Evolutionary conservation across 2,113 vertebrate genomes (phyloP), one percentile per base, ranked within the genome.

Genomic region (Sebastes fasciatus): DNA sequence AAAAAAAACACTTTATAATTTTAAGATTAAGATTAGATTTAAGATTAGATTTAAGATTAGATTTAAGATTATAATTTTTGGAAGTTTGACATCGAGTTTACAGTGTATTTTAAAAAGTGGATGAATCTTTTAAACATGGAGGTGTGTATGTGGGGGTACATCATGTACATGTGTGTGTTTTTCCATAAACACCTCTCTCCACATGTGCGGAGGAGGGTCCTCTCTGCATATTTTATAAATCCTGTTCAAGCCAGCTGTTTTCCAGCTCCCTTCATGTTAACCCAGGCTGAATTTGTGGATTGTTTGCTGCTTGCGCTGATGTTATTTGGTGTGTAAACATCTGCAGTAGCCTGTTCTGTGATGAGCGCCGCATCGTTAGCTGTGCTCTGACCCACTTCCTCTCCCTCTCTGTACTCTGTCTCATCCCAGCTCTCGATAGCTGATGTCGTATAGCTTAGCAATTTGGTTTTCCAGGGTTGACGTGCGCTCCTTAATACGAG

Each of bases 311-410:
- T 68, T 9, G 43, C 42, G 49, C 67, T 88, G 76, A 83, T 87
- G 82, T 85, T 89, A 66, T 82, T 67, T 80, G 43, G 54, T 71
- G 86, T 92, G 79, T 79, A 86, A 91, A 94, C 90, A 92, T 92
- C 92, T 93, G 90, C 86, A 86, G 69, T 72, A 52, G 57, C 58
- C 81, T 80, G 72, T 73, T 87, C 78, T 76, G 45, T 62, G 74
- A 80, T 81, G 88, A 88, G 84, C 86, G 17, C 46, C 42, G 66
- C 79, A 66, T 78, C 78, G 62, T 72, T 72, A 79, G 74, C 84
- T 71, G 65, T 68, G 64, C 78, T 66, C 61, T 91, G 90, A 92
- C 84, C 91, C 84, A 82, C 48, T 92, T 93, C 62, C 70, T 79
- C 63, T 86, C 21, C 21, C 63, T 75, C 67, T 34, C 70, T 23